Evolutionary conservation across 1,140 invertebrate genomes (phyloP), one percentile per base, ranked within the genome.

Genomic region (Metopolophium dirhodum): DNA sequence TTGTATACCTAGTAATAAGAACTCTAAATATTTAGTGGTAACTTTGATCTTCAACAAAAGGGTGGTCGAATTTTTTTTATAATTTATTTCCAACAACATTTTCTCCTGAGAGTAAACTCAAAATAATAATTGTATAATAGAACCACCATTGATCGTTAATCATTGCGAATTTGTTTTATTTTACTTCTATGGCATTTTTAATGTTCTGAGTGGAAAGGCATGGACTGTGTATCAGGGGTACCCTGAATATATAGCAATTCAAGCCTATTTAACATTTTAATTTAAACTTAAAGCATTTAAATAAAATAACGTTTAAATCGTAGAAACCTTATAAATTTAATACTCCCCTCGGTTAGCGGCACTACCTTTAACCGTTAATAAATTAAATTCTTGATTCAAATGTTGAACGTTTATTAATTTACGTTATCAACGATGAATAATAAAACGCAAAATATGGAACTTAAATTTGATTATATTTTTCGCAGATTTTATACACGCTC

Each of bases 241-340:
- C 6, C 4, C 11, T 37, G 37, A 37, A 2, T 37, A 14, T 30
- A 57, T 14, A 4, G 26, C 4, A 77, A n/a, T 77, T n/a, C 61
- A 77, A 77, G n/a, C n/a, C 61, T 18, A 77, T 77, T 77, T n/a
- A 77, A 77, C 30, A 77, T 77, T 77, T 77, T n/a, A 77, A 77
- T 77, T 77, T 77, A 77, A 77, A 77, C n/a, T n/a, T 18, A 77
- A 77, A 77, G 14, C 4, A n/a, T n/a, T n/a, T n/a, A 77, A 77
- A 68, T 68, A 68, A 77, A 77, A 77, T n/a, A 77, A 77, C 30
- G n/a, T 77, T 77, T 77, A 77, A 77, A 77, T 77, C 14, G 30
- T n/a, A 77, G 61, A 77, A 77, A 77, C 11, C n/a, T 77, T n/a
- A 77, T 77, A 77, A n/a, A 77, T 77, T 77, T 18, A 18, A 0